Base-by-base conservation (phyloP, 2,888 invertebrate species). In the Escarpia spicata region DNA sequence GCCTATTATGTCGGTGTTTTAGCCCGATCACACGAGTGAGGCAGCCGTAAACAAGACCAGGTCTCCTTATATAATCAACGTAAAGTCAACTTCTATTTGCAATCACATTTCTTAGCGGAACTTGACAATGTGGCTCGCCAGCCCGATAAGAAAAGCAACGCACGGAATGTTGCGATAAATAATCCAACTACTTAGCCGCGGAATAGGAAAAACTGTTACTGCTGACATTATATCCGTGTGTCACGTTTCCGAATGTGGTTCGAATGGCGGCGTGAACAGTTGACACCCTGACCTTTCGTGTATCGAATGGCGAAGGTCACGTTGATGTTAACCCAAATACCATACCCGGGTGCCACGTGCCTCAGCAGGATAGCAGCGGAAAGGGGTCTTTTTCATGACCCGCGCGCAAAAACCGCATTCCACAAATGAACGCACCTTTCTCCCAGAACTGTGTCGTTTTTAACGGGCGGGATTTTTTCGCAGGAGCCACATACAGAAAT, bases 61-160 rank as follows among this genome's bases (percentile, higher is more conserved):
- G 52, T 52, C 52, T 52, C 75, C 26, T 75, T 75, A 75, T n/a
- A 75, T 75, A 75, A 75, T 3, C 75, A 75, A 75, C 19, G 75
- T 26, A 26, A 75, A 75, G 75, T 75, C 75, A 75, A 75, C 75
- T 15, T 75, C 75, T 75, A 75, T 75, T 75, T 26, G n/a, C 75
- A 75, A 75, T 75, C 75, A 75, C 75, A 75, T 75, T 75, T 19
- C 75, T 75, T 75, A 75, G 75, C 75, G 75, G 75, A 75, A 75
- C 75, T n/a, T n/a, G 26, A 75, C 75, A 75, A 75, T n/a, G 75
- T 75, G 75, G n/a, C 75, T 6, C 26, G 75, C 6, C 75, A 26
- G 75, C 75, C 26, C 75, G 75, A 75, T 75, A 75, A 75, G 75
- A 75, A 26, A 19, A 6, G 19, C 75, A 2, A 26, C 26, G 26